Conservation (phyloP, 2,113 vertebrate genomes). For the Narcine bancroftii region DNA sequence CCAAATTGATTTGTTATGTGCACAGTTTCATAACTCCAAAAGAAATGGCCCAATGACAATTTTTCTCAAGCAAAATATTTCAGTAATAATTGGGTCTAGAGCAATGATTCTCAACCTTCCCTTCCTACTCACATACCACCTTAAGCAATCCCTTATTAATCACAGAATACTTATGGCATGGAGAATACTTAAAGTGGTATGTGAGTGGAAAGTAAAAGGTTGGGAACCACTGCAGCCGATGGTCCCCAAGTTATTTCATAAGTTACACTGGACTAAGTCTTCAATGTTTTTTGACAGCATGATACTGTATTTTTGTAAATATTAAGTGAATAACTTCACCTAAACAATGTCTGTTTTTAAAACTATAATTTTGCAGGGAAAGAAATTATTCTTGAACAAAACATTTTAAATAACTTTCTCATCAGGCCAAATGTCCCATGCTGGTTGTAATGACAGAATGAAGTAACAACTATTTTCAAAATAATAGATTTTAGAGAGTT, state of each 20-base stretch:
- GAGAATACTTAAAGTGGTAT: too few relatives aligned
- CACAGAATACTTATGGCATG: too few relatives aligned
- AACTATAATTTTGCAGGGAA: background rate
- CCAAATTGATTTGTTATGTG: too few relatives aligned
- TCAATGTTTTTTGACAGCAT: slow-evolving; percentile 59
- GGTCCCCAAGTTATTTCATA: slow-evolving; percentile 47
- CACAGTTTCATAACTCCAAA: too few relatives aligned
- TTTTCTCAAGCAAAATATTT: too few relatives aligned
- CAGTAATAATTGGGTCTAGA: too few relatives aligned
- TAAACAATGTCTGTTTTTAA: background rate
- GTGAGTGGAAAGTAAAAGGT: too few relatives aligned
- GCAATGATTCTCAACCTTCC: too few relatives aligned
- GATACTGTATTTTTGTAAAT: slow-evolving; percentile 57
- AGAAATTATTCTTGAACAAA: background rate
- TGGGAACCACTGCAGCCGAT: too few relatives aligned
- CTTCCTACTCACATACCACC: too few relatives aligned
- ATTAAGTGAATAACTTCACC: slow-evolving; percentile 48
- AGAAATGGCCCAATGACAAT: too few relatives aligned
- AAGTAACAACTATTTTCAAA: background rate
- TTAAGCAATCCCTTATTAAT: too few relatives aligned
- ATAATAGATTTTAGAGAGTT: background rate
- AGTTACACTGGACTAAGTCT: slow-evolving; percentile 55
- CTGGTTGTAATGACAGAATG: background rate
- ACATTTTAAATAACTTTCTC: background rate
- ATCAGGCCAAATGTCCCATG: background rate